phyloP scores from a whole-genome alignment of 2,113 vertebrate genomes.

The Chloebia gouldiae region DNA sequence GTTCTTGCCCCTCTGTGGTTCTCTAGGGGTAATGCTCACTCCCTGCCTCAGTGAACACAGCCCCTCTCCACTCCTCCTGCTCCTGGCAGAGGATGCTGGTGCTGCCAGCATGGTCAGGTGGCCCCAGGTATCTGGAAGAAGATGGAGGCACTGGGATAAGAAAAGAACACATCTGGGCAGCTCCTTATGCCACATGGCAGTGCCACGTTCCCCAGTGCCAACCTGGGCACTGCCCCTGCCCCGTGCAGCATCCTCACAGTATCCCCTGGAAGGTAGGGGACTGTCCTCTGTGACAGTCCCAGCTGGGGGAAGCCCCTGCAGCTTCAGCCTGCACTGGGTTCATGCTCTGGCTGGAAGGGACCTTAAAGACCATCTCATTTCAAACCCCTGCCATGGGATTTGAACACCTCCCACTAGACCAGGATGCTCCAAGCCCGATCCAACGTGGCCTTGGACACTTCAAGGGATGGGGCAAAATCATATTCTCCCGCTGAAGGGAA shows the following conservation, averaged over 20 bases:
- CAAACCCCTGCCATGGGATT: not conserved
- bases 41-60: not conserved
- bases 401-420: not conserved
- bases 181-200: not conserved
- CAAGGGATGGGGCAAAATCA: not conserved
- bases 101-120: accelerated
- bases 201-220: not conserved
- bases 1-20: accelerated
- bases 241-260: not conserved
- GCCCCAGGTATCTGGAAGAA: not conserved
- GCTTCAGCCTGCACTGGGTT: not conserved
- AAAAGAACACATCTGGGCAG: not conserved
- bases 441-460: not conserved
- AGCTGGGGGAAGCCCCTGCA: not conserved
- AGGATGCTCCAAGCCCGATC: not conserved
- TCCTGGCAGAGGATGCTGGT: not conserved
- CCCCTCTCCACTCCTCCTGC: not conserved
- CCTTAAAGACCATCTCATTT: not conserved
- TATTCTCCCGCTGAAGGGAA: not conserved
- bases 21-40: accelerated
- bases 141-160: not conserved
- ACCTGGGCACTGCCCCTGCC: not conserved
- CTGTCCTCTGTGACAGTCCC: not conserved
- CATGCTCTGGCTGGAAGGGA: not conserved
- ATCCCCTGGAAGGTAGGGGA: not conserved